phyloP scores from a whole-genome alignment of 1,140 invertebrate genomes.

The Drosophila melanica region DNA sequence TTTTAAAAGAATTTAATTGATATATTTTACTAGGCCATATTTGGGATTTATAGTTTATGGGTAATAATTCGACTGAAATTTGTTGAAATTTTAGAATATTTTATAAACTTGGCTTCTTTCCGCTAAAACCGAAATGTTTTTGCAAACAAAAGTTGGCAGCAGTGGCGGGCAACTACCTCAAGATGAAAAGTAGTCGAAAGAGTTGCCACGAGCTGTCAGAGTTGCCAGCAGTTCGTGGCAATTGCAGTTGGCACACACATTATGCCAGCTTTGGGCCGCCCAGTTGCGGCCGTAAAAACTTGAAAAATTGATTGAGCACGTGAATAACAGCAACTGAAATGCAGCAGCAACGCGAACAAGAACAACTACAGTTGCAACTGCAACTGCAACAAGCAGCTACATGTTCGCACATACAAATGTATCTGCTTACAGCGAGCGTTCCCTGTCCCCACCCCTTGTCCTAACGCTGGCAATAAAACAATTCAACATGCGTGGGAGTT shows the following conservation, averaged over 20 bases:
- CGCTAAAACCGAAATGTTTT: neutral
- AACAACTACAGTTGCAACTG: too few species aligned
- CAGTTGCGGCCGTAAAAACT: slow-evolving; percentile 60
- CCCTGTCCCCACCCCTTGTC: slow-evolving; percentile 9
- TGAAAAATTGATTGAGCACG: slow-evolving; percentile 83
- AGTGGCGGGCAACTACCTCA: neutral
- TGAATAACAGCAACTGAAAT: slow-evolving; percentile 79
- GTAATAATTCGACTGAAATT: too few species aligned
- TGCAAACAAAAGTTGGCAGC: neutral
- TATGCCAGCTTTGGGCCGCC: slow-evolving; percentile 5
- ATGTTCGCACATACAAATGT: slow-evolving; percentile 73
- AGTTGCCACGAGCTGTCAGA: neutral
- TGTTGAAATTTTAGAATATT: too few species aligned
- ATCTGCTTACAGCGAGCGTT: slow-evolving; percentile 56
- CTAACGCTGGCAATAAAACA: slow-evolving; percentile 70
- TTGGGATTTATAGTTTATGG: too few species aligned
- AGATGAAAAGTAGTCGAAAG: slow-evolving; percentile 1
- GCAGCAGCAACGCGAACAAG: slow-evolving; percentile 8
- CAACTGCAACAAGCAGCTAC: slow-evolving; percentile 34
- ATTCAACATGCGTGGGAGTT: slow-evolving; percentile 63
- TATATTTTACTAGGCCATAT: too few species aligned
- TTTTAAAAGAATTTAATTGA: too few species aligned
- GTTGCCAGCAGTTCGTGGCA: slow-evolving; percentile 1
- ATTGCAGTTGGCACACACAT: slow-evolving; percentile 11
- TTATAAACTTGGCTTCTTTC: neutral